Evolutionary conservation across 2,797 vertebrate genomes (phyloP).

Genomic region (Cirrhinus molitorella): DNA sequence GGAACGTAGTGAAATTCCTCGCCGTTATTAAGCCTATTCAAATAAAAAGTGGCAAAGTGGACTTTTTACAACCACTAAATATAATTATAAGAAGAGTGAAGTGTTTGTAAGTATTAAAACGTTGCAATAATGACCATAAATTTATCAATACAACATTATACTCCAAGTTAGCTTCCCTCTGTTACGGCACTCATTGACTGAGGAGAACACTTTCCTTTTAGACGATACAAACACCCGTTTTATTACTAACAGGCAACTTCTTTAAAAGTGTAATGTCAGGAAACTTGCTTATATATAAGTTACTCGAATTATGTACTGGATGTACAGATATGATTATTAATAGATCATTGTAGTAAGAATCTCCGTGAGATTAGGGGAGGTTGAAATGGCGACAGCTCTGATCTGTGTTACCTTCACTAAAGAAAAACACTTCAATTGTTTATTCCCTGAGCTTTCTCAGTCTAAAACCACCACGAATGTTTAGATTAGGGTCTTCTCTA

Average conservation of each 20-base stretch:
- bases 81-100: neutral
- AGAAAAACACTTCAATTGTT: conserved; percentile 50
- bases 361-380: conserved; percentile 58
- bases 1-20: neutral
- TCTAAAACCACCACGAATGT: conserved; percentile 13
- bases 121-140: neutral
- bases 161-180: neutral
- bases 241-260: neutral
- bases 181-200: neutral
- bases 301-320: neutral
- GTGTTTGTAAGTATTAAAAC: neutral
- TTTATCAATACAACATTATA: neutral
- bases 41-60: neutral
- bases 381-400: conserved; percentile 64
- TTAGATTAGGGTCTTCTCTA: conserved; percentile 58
- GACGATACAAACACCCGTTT: neutral
- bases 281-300: neutral
- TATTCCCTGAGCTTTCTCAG: neutral
- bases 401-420: conserved; percentile 67
- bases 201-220: neutral
- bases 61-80: neutral
- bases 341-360: conserved; percentile 50
- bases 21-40: neutral
- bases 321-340: conserved; percentile 27
- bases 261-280: neutral